Evolutionary conservation across 2,888 invertebrate species (phyloP).

Genomic region (Escarpia spicata): DNA sequence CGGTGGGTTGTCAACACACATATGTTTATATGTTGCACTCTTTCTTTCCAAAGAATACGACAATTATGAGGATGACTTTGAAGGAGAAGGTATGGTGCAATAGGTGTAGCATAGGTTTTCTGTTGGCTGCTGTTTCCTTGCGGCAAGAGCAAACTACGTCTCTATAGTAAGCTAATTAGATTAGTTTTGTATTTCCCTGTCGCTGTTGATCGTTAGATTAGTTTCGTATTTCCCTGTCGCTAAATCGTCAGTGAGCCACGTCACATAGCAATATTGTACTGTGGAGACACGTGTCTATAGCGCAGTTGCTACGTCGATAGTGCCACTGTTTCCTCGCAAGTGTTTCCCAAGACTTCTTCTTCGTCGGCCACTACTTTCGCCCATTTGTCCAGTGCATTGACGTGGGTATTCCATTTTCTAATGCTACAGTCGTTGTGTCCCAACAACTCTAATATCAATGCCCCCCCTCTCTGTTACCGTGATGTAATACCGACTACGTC

Average conservation of each 20-base stretch:
- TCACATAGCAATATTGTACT: too few species aligned
- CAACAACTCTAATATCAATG: neutral
- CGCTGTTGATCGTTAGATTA: neutral
- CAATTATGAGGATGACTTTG: constrained; percentile 12
- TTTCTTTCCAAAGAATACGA: neutral
- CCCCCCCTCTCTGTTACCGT: neutral
- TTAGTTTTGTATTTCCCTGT: neutral
- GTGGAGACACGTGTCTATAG: too few species aligned
- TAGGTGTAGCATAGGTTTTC: neutral
- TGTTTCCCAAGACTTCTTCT: neutral
- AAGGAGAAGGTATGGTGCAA: neutral
- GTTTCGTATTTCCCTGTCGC: neutral
- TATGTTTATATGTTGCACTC: neutral
- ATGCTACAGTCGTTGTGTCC: neutral
- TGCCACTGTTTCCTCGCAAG: neutral
- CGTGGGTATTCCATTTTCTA: neutral
- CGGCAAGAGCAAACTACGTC: neutral
- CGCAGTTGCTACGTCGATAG: too few species aligned
- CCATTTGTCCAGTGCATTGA: neutral
- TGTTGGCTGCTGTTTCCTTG: neutral
- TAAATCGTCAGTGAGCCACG: neutral
- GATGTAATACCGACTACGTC: too few species aligned
- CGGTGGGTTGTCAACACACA: neutral
- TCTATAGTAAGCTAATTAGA: neutral
- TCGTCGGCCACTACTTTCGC: neutral